Base-by-base conservation (phyloP, 2,113 vertebrate species). In the Caranx melampygus region DNA sequence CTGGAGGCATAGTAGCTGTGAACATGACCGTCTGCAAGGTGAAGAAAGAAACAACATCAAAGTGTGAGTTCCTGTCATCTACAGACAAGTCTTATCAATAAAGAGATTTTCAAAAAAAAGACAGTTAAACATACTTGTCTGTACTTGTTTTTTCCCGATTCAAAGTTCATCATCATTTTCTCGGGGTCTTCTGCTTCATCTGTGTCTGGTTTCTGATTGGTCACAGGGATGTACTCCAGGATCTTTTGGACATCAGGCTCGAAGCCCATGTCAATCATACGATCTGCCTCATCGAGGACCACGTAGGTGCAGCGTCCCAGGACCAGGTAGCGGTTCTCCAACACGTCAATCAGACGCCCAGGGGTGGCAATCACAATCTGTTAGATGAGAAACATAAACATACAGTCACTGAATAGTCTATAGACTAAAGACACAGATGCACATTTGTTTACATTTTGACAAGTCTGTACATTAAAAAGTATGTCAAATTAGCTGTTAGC, bases 251-350 rank as follows among this genome's bases (percentile, higher is more conserved):
- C 98, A 0, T 99, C 98, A 0, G 98, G 98, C 92, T 99, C 98
- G 6, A 99, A 99, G 85, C 98, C 98, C 98, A 99, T 99, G 92
- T 99, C 98, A 35, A 99, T 99, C 98, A 99, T 99, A 70, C 98
- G 95, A 15, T 99, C 98, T 0, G 98, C 98, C 92, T 99, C 98
- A 1, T 99, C 98, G 69, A 99, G 95, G 78, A 99, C 98, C 90
- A 98, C 96, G 5, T 99, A 99, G 3, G 98, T 99, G 82, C 98
- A 99, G 85, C 98, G 97, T 92, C 98, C 97, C 85, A 99, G 90
- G 62, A 99, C 98, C 84, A 99, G 90, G 93, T 99, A 99, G 0
- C 98, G 96, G 86, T 99, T 99, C 94, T 99, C 98, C 88, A 99
- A 88, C 69, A 99, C 98, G 0, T 99, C 98, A 0, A 99, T 99